A percentile compares a stretch with the other conserved stretches of the same genome.
Conservation (phyloP, 2,797 vertebrate genomes). For the Chanos chanos region DNA sequence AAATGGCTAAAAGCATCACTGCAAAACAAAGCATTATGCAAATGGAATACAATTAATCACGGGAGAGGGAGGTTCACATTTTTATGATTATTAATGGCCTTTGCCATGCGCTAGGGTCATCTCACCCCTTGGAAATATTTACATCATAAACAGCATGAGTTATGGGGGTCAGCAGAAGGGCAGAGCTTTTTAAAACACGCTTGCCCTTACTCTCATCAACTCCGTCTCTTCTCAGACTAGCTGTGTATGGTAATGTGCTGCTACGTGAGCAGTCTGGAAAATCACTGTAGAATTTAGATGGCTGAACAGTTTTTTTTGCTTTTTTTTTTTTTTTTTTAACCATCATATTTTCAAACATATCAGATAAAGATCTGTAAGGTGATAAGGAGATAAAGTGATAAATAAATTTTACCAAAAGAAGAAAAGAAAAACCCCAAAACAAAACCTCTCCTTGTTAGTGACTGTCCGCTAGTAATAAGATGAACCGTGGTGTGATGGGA, state of each 20-base stretch:
- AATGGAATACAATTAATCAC: slow-evolving; percentile 65
- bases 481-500: too few relatives aligned
- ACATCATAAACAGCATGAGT: slow-evolving; percentile 70
- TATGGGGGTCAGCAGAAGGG: slow-evolving; percentile 64
- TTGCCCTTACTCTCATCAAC: slow-evolving; percentile 57
- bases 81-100: slow-evolving; percentile 72
- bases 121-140: slow-evolving; percentile 68
- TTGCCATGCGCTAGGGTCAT: slow-evolving; percentile 63
- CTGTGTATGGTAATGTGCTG: too few relatives aligned
- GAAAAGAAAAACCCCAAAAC: too few relatives aligned
- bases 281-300: too few relatives aligned
- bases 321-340: slow-evolving; percentile 47
- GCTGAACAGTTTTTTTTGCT: too few relatives aligned
- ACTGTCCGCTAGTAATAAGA: too few relatives aligned
- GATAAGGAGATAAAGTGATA: too few relatives aligned
- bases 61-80: slow-evolving; percentile 53
- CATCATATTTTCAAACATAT: too few relatives aligned
- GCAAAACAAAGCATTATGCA: slow-evolving; percentile 71
- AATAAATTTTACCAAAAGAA: too few relatives aligned
- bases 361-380: too few relatives aligned
- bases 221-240: background rate
- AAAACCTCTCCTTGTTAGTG: too few relatives aligned
- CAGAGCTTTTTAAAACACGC: slow-evolving; percentile 55
- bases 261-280: too few relatives aligned
- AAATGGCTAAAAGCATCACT: slow-evolving; percentile 56